Percentiles rank a stretch among this genome's conserved stretches.
phyloP scores from a whole-genome alignment of 1,140 invertebrate species.

The Luehdorfia chinensis region DNA sequence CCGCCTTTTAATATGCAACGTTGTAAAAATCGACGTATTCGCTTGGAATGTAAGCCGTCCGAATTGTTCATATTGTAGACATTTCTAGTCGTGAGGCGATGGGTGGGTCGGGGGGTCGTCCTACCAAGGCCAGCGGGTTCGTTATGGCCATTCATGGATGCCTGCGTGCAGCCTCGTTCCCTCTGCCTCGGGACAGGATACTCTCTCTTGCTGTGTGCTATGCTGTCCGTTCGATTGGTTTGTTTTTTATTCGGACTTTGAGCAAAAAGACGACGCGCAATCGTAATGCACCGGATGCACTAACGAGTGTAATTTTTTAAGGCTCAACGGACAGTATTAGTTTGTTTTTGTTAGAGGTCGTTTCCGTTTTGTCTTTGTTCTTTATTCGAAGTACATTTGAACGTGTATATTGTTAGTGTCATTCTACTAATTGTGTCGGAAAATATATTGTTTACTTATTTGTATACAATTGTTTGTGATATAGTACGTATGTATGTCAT shows the following conservation, averaged over 20 bases:
- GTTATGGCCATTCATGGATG: constrained; percentile 73
- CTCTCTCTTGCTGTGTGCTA: constrained; percentile 53
- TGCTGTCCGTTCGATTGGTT: constrained; percentile 55
- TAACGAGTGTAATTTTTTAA: constrained; percentile 71
- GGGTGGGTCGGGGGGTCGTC: constrained; percentile 38
- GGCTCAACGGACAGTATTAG: constrained; percentile 42
- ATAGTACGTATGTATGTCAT: constrained; percentile 1
- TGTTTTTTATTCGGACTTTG: constrained; percentile 49
- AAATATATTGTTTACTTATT: constrained; percentile 5
- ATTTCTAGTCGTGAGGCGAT: constrained; percentile 27
- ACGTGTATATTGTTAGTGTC: constrained; percentile 7
- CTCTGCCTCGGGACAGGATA: constrained; percentile 57
- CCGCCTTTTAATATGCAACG: no score
- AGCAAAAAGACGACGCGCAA: constrained; percentile 59
- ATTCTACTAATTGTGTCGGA: constrained; percentile 3
- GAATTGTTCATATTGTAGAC: constrained; percentile 20
- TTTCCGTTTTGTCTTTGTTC: constrained; percentile 46
- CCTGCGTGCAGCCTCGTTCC: constrained; percentile 40
- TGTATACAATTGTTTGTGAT: constrained; percentile 5
- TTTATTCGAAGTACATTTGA: no score
- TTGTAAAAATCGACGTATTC: no score
- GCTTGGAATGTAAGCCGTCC: background rate
- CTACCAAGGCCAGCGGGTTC: constrained; percentile 68
- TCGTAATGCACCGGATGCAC: constrained; percentile 73
- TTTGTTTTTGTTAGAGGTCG: constrained; percentile 55